Evolutionary conservation across 2,888 invertebrate genomes (phyloP), one percentile per base, ranked within the genome.

Genomic region (Cephus runcator): DNA sequence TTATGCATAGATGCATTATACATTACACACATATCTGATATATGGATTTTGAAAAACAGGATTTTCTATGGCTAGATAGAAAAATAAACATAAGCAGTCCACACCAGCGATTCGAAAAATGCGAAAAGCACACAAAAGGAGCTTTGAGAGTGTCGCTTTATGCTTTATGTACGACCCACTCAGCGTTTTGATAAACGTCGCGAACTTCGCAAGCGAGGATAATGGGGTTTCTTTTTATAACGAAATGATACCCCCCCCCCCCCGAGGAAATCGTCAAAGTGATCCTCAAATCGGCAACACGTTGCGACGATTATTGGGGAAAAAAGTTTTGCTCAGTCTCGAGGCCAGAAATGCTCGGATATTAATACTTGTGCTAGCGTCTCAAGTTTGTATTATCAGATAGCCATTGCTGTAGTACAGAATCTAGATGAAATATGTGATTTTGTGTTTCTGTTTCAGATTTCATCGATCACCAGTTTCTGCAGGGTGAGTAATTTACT

Each of bases 391-490:
- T 33, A 56, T 56, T 56, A 56, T 23, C 1, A 23, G 56, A 34
- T 6, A 30, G 35, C 35, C n/a, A 34, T 74, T 56, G 9, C 56
- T 56, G 6, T 56, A 23, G 9, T 56, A 56, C 9, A 56, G 23
- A 56, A 56, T 56, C 23, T 23, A 0, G 0, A 56, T 56, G 9
- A 23, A 23, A 23, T 56, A 56, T 9, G 9, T 9, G 9, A 56
- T 56, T 56, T 56, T 9, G 0, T 84, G 82, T 89, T 91, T 92
- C 91, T 92, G 91, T 95, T 94, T 81, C 94, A 97, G 96, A 96
- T 97, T 87, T 97, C 97, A 73, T 94, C 96, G 82, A 95, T 96
- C 82, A 97, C 97, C 83, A 97, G 96, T 90, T 97, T 97, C 91
- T 97, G 97, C 92, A 93, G 96, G 94, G 96, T 97, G 92, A 95